Conservation (phyloP, 2,113 vertebrate genomes). For the Thamnophis sirtalis region DNA sequence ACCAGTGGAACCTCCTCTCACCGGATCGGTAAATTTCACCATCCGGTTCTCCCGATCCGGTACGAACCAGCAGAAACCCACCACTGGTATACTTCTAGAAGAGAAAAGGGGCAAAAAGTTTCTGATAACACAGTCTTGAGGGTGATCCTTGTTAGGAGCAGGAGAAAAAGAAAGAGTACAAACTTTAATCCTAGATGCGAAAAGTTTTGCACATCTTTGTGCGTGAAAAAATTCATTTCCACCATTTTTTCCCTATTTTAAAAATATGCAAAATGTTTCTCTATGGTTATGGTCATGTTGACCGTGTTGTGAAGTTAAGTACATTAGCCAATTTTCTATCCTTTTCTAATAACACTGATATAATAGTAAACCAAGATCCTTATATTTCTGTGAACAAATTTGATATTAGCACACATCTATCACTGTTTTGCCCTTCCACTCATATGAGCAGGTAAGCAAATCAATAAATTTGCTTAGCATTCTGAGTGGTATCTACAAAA, state of each 20-base stretch:
- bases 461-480: not conserved
- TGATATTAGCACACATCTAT: not conserved
- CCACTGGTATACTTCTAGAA: not conserved
- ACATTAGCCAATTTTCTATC: not conserved
- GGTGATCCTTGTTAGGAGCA: not conserved
- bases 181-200: not conserved
- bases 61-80: too few species aligned
- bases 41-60: too few species aligned
- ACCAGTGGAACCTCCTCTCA: too few species aligned
- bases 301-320: not conserved
- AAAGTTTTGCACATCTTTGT: not conserved
- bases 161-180: not conserved
- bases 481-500: not conserved
- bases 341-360: not conserved
- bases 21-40: too few species aligned
- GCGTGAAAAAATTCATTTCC: not conserved
- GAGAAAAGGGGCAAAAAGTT: not conserved
- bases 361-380: not conserved
- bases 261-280: not conserved
- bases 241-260: not conserved
- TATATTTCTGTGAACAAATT: not conserved
- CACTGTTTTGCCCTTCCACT: not conserved
- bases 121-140: not conserved
- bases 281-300: not conserved
- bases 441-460: not conserved